phyloP scores from a whole-genome alignment of 2,113 vertebrate genomes.

The Taxidea taxus region DNA sequence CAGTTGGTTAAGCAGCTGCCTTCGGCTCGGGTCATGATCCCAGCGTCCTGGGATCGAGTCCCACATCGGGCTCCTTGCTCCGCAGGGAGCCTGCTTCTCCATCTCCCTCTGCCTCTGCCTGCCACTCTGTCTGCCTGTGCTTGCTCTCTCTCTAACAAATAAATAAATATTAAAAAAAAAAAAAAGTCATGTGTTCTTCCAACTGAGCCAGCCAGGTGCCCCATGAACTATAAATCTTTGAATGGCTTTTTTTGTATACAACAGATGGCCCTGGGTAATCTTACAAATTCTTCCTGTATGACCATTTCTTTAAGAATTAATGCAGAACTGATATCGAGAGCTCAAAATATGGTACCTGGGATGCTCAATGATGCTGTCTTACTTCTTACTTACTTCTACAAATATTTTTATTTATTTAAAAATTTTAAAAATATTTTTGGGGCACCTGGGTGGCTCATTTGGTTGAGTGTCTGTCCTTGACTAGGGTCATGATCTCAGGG shows the following conservation, averaged over 20 bases:
- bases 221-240: background rate
- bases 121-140: too few relatives aligned
- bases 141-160: too few relatives aligned
- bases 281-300: background rate
- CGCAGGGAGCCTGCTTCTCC: too few relatives aligned
- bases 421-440: background rate
- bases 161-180: too few relatives aligned
- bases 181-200: background rate
- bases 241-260: background rate
- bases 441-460: background rate
- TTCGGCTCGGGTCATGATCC: too few relatives aligned
- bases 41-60: too few relatives aligned
- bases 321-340: background rate
- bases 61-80: too few relatives aligned
- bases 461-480: background rate
- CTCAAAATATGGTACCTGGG: background rate
- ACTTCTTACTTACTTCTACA: background rate
- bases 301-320: background rate
- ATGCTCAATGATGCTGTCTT: background rate
- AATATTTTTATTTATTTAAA: background rate
- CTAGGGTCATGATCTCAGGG: background rate
- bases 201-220: background rate
- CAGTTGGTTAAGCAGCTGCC: too few relatives aligned
- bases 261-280: background rate
- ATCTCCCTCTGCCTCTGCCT: too few relatives aligned